Evolutionary conservation across 2,113 vertebrate genomes (phyloP).

Genomic region (Microcebus lehilahytsara): DNA sequence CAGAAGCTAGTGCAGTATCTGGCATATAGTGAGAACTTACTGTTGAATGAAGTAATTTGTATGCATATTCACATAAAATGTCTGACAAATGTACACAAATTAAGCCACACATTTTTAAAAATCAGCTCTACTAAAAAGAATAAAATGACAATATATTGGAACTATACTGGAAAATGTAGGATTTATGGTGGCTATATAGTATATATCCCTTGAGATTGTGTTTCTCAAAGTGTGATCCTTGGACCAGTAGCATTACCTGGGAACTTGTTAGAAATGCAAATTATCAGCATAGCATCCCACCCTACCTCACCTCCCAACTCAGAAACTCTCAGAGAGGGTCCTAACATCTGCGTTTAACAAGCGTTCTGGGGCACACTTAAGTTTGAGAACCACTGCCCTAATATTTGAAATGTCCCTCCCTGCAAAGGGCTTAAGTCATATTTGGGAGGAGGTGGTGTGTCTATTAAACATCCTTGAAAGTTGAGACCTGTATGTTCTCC

Average conservation of each 20-base stretch:
- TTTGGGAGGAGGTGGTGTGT: conserved; percentile 38
- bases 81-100: neutral
- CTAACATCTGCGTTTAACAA: conserved; percentile 1
- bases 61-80: neutral
- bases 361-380: neutral
- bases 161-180: neutral
- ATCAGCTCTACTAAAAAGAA: neutral
- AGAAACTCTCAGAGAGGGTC: neutral
- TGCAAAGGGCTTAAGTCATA: conserved; percentile 10
- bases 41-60: conserved; percentile 1
- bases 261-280: neutral
- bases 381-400: neutral
- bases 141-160: neutral
- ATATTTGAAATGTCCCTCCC: conserved; percentile 5
- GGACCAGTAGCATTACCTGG: neutral
- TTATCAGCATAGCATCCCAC: neutral
- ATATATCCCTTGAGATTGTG: neutral
- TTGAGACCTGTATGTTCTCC: neutral
- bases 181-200: neutral
- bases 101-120: neutral
- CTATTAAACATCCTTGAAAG: conserved; percentile 50
- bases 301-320: neutral
- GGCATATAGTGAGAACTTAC: neutral
- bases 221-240: conserved; percentile 6
- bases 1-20: neutral